Evolutionary conservation across 2,113 vertebrate genomes (phyloP), one percentile per base, ranked within the genome.

Genomic region (Micromys minutus): DNA sequence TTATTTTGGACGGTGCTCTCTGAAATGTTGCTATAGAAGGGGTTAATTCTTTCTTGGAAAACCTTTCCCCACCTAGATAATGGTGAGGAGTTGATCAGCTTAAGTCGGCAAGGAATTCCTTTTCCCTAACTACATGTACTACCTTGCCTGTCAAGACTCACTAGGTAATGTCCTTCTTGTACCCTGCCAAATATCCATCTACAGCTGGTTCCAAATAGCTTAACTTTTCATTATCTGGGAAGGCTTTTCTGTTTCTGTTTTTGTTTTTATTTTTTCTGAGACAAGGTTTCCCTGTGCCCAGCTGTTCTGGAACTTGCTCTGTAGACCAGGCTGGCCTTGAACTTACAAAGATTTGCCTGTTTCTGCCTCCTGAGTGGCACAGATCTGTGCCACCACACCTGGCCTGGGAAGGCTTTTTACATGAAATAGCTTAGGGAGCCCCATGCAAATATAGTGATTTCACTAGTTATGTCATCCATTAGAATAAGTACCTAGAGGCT

Each of bases 211-310:
- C 76, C 39, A 90, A 63, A 39, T 26, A 95, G 34, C 47, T 61
- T 83, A 80, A 67, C 22, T 94, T 94, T 89, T 87, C 63, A 87
- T 75, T 75, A 67, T 16, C 36, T 74, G 61, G 29, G 36, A 81
- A 26, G 36, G 52, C 79, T 81, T 81, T 81, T 59, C 63, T 65
- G 63, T 3, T 12, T 65, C 26, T 2, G 6, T 61, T 61, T 8
- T 61, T 61, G 5, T 8, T 65, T 22, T 61, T 61, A 2, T 61
- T 61, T 22, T 8, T 65, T 65, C 31, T 65, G 63, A 31, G 29
- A 31, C 63, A 31, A 31, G 29, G 11, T 31, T 65, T 65, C 63
- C 63, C 29, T 65, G 11, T 13, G 63, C 63, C 63, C 63, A 65
- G 63, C 63, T 34, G 29, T 65, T 26, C 63, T 65, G 29, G 63